A percentile compares a stretch with the other conserved stretches of the same genome.
phyloP scores from a whole-genome alignment of 2,113 vertebrate genomes.

The Dicentrarchus labrax region DNA sequence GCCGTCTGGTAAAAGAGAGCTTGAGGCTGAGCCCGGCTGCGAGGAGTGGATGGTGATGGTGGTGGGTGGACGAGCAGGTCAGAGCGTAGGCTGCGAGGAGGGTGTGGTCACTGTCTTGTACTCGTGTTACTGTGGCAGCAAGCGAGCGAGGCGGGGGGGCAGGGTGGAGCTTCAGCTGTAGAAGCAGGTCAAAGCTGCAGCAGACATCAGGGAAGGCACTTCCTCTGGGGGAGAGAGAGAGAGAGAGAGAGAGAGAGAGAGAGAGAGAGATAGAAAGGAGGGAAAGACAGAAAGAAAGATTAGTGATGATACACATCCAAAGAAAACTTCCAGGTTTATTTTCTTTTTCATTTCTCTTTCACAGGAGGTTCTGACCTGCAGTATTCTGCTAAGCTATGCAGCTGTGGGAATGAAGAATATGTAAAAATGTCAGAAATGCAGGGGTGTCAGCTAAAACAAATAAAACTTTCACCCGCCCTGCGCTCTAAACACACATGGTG shows the following conservation, averaged over 20 bases:
- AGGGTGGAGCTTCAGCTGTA: slow-evolving; percentile 83
- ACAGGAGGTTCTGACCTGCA: slow-evolving; percentile 27
- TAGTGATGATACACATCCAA: slow-evolving; percentile 26
- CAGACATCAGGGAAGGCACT: slow-evolving; percentile 87
- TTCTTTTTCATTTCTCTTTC: slow-evolving; percentile 29
- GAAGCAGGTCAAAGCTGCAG: slow-evolving; percentile 88
- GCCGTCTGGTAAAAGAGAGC: slow-evolving; percentile 45
- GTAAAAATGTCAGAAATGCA: slow-evolving; percentile 82
- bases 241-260: slow-evolving; percentile 1
- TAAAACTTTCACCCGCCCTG: slow-evolving; percentile 78
- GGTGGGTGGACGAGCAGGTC: slow-evolving; percentile 59
- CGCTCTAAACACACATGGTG: slow-evolving; percentile 70
- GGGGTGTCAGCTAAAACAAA: slow-evolving; percentile 79
- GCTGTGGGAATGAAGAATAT: slow-evolving; percentile 67
- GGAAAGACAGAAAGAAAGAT: slow-evolving; percentile 42
- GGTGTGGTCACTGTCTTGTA: slow-evolving; percentile 71
- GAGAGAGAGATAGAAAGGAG: slow-evolving; percentile 61
- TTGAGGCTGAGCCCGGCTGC: slow-evolving; percentile 52
- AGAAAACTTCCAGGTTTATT: slow-evolving; percentile 35
- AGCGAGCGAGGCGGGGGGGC: slow-evolving; percentile 77
- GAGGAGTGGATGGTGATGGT: slow-evolving; percentile 64
- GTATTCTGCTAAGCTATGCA: slow-evolving; percentile 60
- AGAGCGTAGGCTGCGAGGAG: slow-evolving; percentile 60
- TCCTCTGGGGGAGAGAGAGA: slow-evolving; percentile 69
- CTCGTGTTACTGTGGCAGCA: slow-evolving; percentile 78